Evolutionary conservation across 2,113 vertebrate genomes (phyloP), one percentile per base, ranked within the genome.

Genomic region (Myiopsitta monachus): DNA sequence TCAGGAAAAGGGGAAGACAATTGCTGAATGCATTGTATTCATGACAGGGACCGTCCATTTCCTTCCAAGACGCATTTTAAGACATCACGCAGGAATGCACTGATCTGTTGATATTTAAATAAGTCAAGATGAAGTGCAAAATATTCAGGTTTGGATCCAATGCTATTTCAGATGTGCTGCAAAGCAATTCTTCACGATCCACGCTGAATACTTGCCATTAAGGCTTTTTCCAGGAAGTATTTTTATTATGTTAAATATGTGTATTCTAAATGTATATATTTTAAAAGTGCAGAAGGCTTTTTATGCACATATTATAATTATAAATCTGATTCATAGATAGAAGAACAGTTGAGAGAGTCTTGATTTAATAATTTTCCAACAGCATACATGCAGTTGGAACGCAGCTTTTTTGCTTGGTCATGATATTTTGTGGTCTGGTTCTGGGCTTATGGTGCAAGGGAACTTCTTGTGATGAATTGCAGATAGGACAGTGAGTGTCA

Each of bases 401-500:
- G 83, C 68, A 55, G 59, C 76, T 83, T 90, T 84, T 90, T 95
- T 88, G 77, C 63, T 68, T 79, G 96, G 49, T 3, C 57, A 9
- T 85, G 93, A 82, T 85, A 77, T 94, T 91, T 96, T 92, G 84
- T 49, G 67, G 87, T 89, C 80, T 87, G 77, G n/a, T 90, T 93
- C 67, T 73, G 87, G 74, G 61, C 83, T 96, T 87, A 33, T 1
- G 51, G 91, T 88, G 55, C 74, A 41, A 82, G 83, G 79, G 68
- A 91, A 64, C 70, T 84, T 95, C 81, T 93, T 3, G 1, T 95
- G 95, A 93, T 94, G 80, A 92, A 94, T 97, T 96, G 89, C 94
- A 96, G 97, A 95, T 97, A 70, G 3, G 47, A 91, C 80, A 73
- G 83, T 90, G 95, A 86, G 96, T 95, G 96, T 96, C 95, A 92